Evolutionary conservation across 2,888 invertebrate species (phyloP), one percentile per base, ranked within the genome.

Genomic region (Holacanthella duospinosa): DNA sequence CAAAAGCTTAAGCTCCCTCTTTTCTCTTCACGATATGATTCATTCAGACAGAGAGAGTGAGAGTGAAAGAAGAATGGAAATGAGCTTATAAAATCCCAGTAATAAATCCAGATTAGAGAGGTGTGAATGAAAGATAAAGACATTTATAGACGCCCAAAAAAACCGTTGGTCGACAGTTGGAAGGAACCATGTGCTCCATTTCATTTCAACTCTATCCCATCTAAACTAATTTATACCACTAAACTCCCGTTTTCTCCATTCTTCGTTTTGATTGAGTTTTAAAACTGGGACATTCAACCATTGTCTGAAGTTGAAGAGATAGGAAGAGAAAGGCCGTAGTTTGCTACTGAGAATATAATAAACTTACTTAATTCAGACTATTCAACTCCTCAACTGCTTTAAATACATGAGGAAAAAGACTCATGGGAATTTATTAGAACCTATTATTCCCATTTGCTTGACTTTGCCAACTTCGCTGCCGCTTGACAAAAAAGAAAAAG

Each of bases 21-120:
- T n/a, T n/a, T n/a, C n/a, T n/a, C n/a, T n/a, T n/a, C n/a, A n/a
- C n/a, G n/a, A n/a, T n/a, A 48, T 48, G 48, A 48, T 48, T 48
- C 48, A 48, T 36, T 36, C 36, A 36, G 36, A 36, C n/a, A n/a
- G n/a, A n/a, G n/a, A n/a, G n/a, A n/a, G n/a, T 6, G 36, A 36
- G 36, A 48, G 48, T 57, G 28, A 59, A 29, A 25, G 43, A 26
- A 55, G n/a, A 55, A 61, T 48, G 62, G 58, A 62, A 62, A 62
- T 62, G 62, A 62, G 62, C 62, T 62, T 62, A 63, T 63, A 59
- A 63, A 63, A 59, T 59, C 63, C 59, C 26, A 29, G 63, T 55
- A 63, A 63, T 63, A 63, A 63, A 63, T 63, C 63, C 59, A 63
- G 63, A 63, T 63, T 63, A 63, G 59, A 63, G 63, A 63, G 63